Base-by-base conservation (phyloP, 2,797 vertebrate genomes). In the Chelidonichthys spinosus region DNA sequence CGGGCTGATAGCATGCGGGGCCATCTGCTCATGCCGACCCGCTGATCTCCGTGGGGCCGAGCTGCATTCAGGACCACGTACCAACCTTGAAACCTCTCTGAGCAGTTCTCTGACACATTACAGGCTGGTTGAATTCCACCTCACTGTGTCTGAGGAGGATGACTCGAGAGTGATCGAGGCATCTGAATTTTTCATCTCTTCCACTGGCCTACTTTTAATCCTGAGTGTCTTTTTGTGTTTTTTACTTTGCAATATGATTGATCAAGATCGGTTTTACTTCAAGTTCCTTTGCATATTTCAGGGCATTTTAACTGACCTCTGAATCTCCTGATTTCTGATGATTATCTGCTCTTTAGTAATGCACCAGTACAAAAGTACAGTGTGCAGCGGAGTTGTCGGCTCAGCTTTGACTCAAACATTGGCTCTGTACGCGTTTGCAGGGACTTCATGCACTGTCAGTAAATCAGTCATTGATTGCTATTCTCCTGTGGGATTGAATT, bases 1-100 rank as follows among this genome's bases (percentile, higher is more conserved):
- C 2, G 6, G 69, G 75, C 81, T 39, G 66, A 66, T 59, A 25
- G 84, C 54, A n/a, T 44, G 64, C 13, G 1, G 25, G 77, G 61
- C 87, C 90, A 84, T 90, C 89, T 88, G 86, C 82, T 82, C 80
- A 6, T 62, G 0, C 62, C 68, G 85, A 84, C 85, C 25, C 82
- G 43, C 86, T 78, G 76, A 73, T 78, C 86, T 82, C 78, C 17
- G 61, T 7, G 33, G 69, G 76, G 62, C 40, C 40, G 14, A 56
- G 71, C 59, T 8, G 63, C 54, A 17, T 47, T 83, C 83, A 70
- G 76, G 71, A 87, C 63, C 39, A 59, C 52, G 56, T 2, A 7
- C 50, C 59, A 47, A 66, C 68, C 66, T 61, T 33, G 42, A 67
- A 74, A 72, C 36, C 72, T 77, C 60, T 66, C 43, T 5, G 58